phyloP scores from a whole-genome alignment of 2,797 vertebrate species.

The Sebastes wilsoni region DNA sequence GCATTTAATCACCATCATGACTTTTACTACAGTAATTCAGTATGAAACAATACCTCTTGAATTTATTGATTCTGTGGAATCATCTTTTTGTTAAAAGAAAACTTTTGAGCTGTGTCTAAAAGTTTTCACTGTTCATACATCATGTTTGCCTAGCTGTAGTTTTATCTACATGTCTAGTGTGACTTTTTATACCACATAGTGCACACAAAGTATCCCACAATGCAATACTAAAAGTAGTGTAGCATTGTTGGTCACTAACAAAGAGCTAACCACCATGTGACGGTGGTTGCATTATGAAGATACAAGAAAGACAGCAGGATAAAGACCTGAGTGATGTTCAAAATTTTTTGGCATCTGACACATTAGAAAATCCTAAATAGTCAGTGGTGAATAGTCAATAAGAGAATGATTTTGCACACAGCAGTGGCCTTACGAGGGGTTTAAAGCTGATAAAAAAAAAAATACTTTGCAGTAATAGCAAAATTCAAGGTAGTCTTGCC shows the following conservation, averaged over 20 bases:
- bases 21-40: neutral
- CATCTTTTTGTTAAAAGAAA: neutral
- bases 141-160: neutral
- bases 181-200: neutral
- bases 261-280: neutral
- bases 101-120: neutral
- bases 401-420: neutral
- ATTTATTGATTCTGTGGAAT: neutral
- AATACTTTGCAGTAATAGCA: neutral
- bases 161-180: neutral
- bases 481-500: neutral
- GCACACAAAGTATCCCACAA: neutral
- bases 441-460: neutral
- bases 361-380: neutral
- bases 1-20: neutral
- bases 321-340: neutral
- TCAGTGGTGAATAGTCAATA: neutral
- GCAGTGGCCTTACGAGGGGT: neutral
- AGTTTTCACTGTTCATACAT: neutral
- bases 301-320: neutral
- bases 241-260: neutral
- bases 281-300: neutral
- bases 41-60: neutral
- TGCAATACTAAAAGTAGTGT: neutral
- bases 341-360: neutral